Conservation (phyloP, 2,888 invertebrate species). For the Caenorhabditis parvicauda region DNA sequence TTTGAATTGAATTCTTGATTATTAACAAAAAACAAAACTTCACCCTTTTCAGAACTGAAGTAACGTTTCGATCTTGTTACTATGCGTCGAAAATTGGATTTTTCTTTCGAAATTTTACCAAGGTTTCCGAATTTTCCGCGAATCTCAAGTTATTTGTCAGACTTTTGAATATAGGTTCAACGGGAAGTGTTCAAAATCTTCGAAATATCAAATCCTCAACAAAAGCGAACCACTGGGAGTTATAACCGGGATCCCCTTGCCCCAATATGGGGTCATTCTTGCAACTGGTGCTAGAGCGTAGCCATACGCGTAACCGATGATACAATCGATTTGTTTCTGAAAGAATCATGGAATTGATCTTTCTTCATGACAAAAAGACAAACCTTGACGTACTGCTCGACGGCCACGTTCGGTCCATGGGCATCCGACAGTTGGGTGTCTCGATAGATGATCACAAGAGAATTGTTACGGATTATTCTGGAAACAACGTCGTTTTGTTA, state of each 20-base stretch:
- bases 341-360: neutral
- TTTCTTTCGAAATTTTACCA: no score
- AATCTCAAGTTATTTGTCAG: no score
- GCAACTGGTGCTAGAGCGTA: constrained; percentile 60
- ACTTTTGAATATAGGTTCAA: no score
- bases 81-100: no score
- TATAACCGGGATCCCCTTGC: constrained; percentile 72
- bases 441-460: constrained; percentile 41
- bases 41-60: no score
- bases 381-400: constrained; percentile 43
- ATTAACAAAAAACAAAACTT: no score
- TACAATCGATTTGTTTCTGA: constrained; percentile 48
- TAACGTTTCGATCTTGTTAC: no score
- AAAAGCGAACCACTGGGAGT: constrained; percentile 80
- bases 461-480: constrained; percentile 38
- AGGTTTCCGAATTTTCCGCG: no score
- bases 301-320: constrained; percentile 57
- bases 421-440: constrained; percentile 56
- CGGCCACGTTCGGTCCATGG: constrained; percentile 58
- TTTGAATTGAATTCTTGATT: no score
- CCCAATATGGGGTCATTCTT: constrained; percentile 58
- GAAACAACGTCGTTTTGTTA: neutral
- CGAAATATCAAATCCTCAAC: no score
- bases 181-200: no score
- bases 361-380: neutral